phyloP scores from a whole-genome alignment of 2,113 vertebrate genomes.

The Lamprotornis superbus region DNA sequence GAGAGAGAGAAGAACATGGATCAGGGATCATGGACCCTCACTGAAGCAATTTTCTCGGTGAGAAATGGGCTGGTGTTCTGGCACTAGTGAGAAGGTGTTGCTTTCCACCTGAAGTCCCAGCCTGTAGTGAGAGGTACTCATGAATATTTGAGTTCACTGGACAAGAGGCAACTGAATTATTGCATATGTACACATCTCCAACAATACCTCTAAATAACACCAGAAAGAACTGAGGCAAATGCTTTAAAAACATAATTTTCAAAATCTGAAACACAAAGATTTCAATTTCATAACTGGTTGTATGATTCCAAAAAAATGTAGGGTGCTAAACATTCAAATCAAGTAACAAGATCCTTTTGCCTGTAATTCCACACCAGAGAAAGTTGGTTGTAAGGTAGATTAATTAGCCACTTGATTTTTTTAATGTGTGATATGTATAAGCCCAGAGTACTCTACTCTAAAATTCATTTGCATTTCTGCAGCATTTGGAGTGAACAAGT shows the following conservation, averaged over 20 bases:
- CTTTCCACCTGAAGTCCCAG: not conserved
- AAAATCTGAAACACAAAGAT: not conserved
- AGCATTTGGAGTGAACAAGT: not conserved
- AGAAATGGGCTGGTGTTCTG: fast-evolving
- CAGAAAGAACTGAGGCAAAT: not conserved
- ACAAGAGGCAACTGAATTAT: not conserved
- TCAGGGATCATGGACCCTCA: not conserved
- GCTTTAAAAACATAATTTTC: not conserved
- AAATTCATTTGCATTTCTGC: not conserved
- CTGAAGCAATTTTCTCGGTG: not conserved
- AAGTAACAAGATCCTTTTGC: not conserved
- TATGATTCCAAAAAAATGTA: fast-evolving
- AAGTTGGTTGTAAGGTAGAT: not conserved
- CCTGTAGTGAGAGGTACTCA: not conserved
- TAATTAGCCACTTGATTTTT: not conserved
- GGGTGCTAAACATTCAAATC: not conserved
- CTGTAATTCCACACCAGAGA: not conserved
- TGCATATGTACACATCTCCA: not conserved
- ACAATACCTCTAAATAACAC: not conserved
- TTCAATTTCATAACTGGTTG: not conserved
- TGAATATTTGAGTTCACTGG: not conserved
- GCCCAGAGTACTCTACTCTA: not conserved
- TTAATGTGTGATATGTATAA: not conserved
- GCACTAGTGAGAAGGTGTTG: fast-evolving
- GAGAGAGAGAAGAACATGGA: too few relatives aligned